Base-by-base conservation (phyloP, 2,113 vertebrate species). In the Aldabrachelys gigantea region DNA sequence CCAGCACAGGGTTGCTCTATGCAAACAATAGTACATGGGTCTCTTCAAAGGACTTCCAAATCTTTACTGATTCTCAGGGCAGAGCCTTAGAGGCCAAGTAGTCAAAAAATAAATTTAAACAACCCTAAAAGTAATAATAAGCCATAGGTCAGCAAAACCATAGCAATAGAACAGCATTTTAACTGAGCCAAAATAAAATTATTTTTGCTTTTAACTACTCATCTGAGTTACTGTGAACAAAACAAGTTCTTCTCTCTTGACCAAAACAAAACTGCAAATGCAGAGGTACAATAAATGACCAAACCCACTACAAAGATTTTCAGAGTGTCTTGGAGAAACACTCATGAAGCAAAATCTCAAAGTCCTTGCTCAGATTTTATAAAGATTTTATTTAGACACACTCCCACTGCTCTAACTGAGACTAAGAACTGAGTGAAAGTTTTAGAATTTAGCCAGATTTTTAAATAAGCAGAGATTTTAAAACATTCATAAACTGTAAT, bases 51-150 rank as follows among this genome's bases (percentile, higher is more conserved):
- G 27, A 52, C 31, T 83, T 91, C 21, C 49, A 62, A 95, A 96
- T 47, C 44, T 57, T 62, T 54, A 90, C 80, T 89, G 87, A 72
- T 92, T 80, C 79, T 83, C 84, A 1, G 1, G 83, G 92, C 53
- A 91, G 94, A 85, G 56, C 56, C 83, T 89, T 57, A 75, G 95
- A 65, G 79, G 54, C 57, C 50, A 83, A 86, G 85, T 65, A 89
- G 89, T 92, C 89, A 89, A 94, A 94, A 91, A 69, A 94, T 85
- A 91, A 90, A 92, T 92, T 53, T 93, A 92, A 92, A 54, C 81
- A 93, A 16, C 85, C 93, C 86, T 95, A 79, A 96, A 96, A 84
- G 92, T 91, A 96, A 96, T 90, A 95, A 94, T 22, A 89, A 90
- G 79, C 52, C 84, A 54, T 80, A n/a, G 91, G 93, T 96, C 96